Percentiles rank a stretch among this genome's conserved stretches.
Conservation (phyloP, 2,888 invertebrate genomes). For the Linnaemya tessellans region DNA sequence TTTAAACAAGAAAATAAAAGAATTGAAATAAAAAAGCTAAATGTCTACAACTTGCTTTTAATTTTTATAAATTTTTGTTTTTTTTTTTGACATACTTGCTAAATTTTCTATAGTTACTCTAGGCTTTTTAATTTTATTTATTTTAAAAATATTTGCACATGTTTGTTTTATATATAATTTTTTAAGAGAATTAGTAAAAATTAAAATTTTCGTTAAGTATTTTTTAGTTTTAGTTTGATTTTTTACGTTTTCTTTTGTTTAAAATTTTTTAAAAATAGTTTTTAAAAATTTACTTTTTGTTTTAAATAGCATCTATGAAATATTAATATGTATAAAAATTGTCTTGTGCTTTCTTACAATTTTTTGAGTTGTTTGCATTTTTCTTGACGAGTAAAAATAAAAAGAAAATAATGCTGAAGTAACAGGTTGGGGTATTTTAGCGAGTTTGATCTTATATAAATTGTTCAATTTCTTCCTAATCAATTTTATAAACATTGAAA, state of each 20-base stretch:
- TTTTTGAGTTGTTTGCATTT: slow-evolving; percentile 63
- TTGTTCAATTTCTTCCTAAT: background rate
- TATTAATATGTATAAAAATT: slow-evolving; percentile 66
- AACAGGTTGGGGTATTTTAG: slow-evolving; percentile 8
- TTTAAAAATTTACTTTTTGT: slow-evolving; percentile 40
- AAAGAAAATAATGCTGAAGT: slow-evolving; percentile 28
- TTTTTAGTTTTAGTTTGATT: slow-evolving; percentile 43
- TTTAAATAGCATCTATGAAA: slow-evolving; percentile 64
- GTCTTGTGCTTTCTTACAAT: slow-evolving; percentile 67
- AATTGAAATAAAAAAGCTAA: slow-evolving; percentile 53
- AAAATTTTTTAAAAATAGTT: slow-evolving; percentile 62
- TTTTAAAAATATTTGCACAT: slow-evolving; percentile 65
- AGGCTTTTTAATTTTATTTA: slow-evolving; percentile 19
- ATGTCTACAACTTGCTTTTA: slow-evolving; percentile 43
- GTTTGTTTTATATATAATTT: slow-evolving; percentile 33
- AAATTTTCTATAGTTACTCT: slow-evolving; percentile 51
- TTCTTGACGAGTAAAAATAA: slow-evolving; percentile 13
- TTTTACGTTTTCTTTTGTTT: slow-evolving; percentile 9
- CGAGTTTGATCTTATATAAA: background rate
- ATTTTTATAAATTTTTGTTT: slow-evolving; percentile 7
- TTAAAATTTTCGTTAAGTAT: slow-evolving; percentile 25
- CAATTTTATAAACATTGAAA: background rate
- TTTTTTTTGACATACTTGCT: slow-evolving; percentile 32
- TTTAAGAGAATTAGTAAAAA: slow-evolving; percentile 62
- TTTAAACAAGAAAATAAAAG: slow-evolving; percentile 43